phyloP scores from a whole-genome alignment of 2,888 invertebrate genomes.

The Caenorhabditis sp. region DNA sequence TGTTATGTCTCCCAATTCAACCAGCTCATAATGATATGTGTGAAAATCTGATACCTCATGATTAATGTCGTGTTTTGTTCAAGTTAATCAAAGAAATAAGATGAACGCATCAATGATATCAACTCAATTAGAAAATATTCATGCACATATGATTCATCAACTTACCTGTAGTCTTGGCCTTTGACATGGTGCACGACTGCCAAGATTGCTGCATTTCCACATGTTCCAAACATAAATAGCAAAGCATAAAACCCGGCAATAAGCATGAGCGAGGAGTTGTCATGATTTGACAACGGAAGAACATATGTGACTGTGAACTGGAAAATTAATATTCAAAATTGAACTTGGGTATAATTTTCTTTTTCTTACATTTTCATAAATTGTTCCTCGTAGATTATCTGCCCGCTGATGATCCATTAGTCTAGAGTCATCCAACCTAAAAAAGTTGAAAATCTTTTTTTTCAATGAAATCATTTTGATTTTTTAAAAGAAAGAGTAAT shows the following conservation, averaged over 20 bases:
- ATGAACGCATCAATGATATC: neutral
- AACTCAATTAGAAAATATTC: neutral
- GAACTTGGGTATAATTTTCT: no score
- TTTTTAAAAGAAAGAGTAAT: no score
- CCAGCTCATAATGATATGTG: no score
- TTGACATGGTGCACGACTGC: slow-evolving; percentile 61
- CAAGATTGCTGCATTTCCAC: slow-evolving; percentile 71
- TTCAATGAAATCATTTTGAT: neutral
- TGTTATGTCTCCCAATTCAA: no score
- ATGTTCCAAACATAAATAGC: slow-evolving; percentile 74
- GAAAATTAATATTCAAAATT: slow-evolving; percentile 2
- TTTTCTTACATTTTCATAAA: neutral
- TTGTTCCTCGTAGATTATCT: neutral
- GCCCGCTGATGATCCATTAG: neutral
- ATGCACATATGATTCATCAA: neutral
- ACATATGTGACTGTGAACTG: slow-evolving; percentile 53
- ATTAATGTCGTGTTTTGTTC: neutral
- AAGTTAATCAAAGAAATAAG: neutral
- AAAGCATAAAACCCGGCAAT: slow-evolving; percentile 75
- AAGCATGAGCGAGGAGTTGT: slow-evolving; percentile 70
- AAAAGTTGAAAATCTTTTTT: neutral
- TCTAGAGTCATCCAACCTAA: neutral
- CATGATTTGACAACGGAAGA: slow-evolving; percentile 53
- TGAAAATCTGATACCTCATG: neutral
- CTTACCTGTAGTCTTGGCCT: slow-evolving; percentile 21